A percentile compares a stretch with the other conserved stretches of the same genome.
Evolutionary conservation across 2,888 invertebrate genomes (phyloP).

Genomic region (Dasypogon diadema): DNA sequence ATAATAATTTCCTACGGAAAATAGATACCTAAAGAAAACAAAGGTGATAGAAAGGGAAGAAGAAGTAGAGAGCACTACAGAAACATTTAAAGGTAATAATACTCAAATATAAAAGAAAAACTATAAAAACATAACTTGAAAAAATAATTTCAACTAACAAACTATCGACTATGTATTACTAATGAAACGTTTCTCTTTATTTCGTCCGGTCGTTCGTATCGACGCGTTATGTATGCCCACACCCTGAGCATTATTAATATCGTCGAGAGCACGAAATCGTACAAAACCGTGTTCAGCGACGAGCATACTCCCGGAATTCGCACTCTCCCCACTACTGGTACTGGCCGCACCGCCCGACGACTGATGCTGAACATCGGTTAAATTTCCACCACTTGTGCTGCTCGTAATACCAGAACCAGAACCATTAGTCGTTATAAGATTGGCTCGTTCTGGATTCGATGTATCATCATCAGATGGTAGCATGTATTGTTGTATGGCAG

Average conservation of each 20-base stretch:
- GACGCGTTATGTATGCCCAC: conserved; percentile 61
- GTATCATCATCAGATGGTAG: conserved; percentile 62
- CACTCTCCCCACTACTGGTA: conserved; percentile 70
- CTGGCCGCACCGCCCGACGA: conserved; percentile 62
- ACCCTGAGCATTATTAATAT: conserved; percentile 61
- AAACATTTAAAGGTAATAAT: too few species aligned
- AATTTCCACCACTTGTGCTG: conserved; percentile 58
- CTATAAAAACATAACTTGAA: background rate
- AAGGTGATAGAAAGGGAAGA: too few species aligned
- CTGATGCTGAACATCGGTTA: conserved; percentile 56
- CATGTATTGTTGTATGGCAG: conserved; percentile 56
- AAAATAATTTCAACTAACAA: conserved; percentile 39
- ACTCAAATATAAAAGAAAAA: background rate
- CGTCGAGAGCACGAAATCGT: conserved; percentile 81
- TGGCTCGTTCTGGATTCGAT: conserved; percentile 63
- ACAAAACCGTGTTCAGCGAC: conserved; percentile 93
- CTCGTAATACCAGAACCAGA: conserved; percentile 56
- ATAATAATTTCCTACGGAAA: too few species aligned
- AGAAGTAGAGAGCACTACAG: background rate
- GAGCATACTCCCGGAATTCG: conserved; percentile 79
- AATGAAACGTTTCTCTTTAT: conserved; percentile 58
- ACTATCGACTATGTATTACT: conserved; percentile 59
- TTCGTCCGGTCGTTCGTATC: conserved; percentile 57
- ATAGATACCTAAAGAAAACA: too few species aligned
- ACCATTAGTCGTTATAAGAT: conserved; percentile 61